These are phyloP conservation scores for Drosophila prosaltans DNA, from an alignment of 1,140 invertebrate species.

Conservation along the genomic window DNA sequence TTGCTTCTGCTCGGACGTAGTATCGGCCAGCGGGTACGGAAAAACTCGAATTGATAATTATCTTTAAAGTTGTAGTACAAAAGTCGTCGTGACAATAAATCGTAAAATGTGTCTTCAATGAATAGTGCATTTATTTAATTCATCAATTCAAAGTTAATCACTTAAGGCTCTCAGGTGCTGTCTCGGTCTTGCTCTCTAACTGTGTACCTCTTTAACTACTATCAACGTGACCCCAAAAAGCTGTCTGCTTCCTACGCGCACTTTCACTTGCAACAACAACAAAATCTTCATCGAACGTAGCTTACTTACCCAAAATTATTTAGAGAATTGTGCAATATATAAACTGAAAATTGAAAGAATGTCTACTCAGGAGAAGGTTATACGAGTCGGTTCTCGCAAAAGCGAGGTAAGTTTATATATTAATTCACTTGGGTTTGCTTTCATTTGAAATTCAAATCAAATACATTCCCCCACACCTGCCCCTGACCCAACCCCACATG, in stretches of 20 bases:
- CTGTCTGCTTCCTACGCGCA: constrained; percentile 43
- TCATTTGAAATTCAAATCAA: constrained; percentile 65
- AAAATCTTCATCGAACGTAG: constrained; percentile 34
- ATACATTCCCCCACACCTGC: constrained; percentile 33
- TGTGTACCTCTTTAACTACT: constrained; percentile 1
- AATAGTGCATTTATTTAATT: constrained; percentile 64
- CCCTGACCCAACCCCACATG: neutral
- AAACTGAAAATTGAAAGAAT: constrained; percentile 43
- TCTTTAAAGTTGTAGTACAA: constrained; percentile 53
- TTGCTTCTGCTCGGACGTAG: constrained; percentile 72
- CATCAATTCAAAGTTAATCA: constrained; percentile 40
- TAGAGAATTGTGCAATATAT: constrained; percentile 66
- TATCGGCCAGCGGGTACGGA: constrained; percentile 60
- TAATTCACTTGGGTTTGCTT: constrained; percentile 38
- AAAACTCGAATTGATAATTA: constrained; percentile 30
- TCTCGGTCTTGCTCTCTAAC: constrained; percentile 8
- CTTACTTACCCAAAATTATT: constrained; percentile 11
- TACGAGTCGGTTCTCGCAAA: constrained; percentile 87
- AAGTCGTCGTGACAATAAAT: constrained; percentile 61
- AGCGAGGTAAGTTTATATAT: constrained; percentile 85
- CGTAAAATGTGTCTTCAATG: constrained; percentile 62
- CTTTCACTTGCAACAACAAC: constrained; percentile 59
- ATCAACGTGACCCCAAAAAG: constrained; percentile 58
- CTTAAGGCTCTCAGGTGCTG: constrained; percentile 2
- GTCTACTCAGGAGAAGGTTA: constrained; percentile 80